Percentiles rank a stretch among this genome's conserved stretches.
phyloP scores from a whole-genome alignment of 2,888 invertebrate genomes.

The Orthonychiurus folsomi region DNA sequence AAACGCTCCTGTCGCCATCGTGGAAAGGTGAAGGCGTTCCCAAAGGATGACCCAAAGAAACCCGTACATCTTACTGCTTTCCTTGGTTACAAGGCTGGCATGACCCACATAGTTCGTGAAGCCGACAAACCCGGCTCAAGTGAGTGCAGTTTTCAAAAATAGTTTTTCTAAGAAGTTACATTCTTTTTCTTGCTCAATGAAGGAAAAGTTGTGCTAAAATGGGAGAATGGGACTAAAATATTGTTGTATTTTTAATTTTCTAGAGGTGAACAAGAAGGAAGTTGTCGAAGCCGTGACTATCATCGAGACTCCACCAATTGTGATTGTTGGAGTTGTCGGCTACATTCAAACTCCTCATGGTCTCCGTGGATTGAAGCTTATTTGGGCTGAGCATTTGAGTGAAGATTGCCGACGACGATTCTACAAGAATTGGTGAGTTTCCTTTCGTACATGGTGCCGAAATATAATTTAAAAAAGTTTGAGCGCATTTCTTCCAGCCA shows the following conservation, averaged over 20 bases:
- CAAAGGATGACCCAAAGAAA: conserved; percentile 91
- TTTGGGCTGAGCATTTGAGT: conserved; percentile 98
- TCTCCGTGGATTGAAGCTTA: conserved; percentile 83
- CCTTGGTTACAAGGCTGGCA: conserved; percentile 97
- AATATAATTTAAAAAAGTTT: neutral
- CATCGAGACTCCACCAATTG: conserved; percentile 96
- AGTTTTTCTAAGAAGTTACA: no score
- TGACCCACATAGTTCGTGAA: conserved; percentile 98
- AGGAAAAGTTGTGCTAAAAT: no score
- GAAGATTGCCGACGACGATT: conserved; percentile 97
- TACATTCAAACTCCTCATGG: conserved; percentile 99
- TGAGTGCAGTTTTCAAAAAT: conserved; percentile 51
- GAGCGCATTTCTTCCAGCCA: conserved; percentile 13
- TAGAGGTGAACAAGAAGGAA: conserved; percentile 99
- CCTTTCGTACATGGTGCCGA: no score
- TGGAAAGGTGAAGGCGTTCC: conserved; percentile 99
- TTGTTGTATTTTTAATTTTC: conserved; percentile 42
- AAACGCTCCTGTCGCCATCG: conserved; percentile 92
- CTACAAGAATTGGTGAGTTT: conserved; percentile 99
- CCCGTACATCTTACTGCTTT: conserved; percentile 97
- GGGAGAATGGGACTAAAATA: no score
- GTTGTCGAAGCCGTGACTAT: conserved; percentile 98
- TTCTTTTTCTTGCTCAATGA: no score
- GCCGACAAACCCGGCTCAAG: conserved; percentile 98
- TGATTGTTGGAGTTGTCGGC: conserved; percentile 93